Base-by-base conservation (phyloP, 2,113 vertebrate genomes). In the Axis porcinus region DNA sequence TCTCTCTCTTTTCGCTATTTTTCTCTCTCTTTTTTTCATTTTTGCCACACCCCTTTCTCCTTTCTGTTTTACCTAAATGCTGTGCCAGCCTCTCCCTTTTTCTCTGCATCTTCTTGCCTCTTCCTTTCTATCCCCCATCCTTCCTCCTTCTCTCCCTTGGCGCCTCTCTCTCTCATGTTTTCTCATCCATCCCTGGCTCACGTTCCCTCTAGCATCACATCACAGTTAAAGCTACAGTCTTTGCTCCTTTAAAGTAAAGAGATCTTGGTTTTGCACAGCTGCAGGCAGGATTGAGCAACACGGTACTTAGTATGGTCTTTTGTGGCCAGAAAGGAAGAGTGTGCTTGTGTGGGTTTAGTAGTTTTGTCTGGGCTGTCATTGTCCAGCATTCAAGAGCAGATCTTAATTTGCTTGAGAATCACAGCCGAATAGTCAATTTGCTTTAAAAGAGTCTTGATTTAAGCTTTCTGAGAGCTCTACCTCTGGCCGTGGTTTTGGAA, bases 321-420 rank as follows among this genome's bases (percentile, higher is more conserved):
- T 93, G 83, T 67, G 78, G 70, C 93, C 88, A 82, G 57, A 96
- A 89, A 95, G 89, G 70, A 96, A 97, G 78, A 93, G 57, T 9
- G 9, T 6, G 67, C 94, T 91, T 83, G 36, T 89, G 88, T 92
- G 88, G 94, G 54, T 95, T 95, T 94, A 89, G 84, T 16, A 93
- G 89, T 93, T 97, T 97, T 97, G 88, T 95, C 89, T 6, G 5
- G 52, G 70, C n/a, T 92, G 82, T 93, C 95, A 90, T 83, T 96
- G 98, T 97, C 97, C 96, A 87, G 86, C 47, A 52, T 97, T 97
- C 96, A 96, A 97, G 96, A 98, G 89, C 86, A 82, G 95, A 96
- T 96, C 94, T 98, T 98, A 97, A 98, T 98, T 97, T 97, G 96
- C 96, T 90, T 30, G 94, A 95, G 98, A 98, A 97, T 98, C 96